Base-by-base conservation (phyloP, 2,888 invertebrate species). In the Drosophila tanythrix region DNA sequence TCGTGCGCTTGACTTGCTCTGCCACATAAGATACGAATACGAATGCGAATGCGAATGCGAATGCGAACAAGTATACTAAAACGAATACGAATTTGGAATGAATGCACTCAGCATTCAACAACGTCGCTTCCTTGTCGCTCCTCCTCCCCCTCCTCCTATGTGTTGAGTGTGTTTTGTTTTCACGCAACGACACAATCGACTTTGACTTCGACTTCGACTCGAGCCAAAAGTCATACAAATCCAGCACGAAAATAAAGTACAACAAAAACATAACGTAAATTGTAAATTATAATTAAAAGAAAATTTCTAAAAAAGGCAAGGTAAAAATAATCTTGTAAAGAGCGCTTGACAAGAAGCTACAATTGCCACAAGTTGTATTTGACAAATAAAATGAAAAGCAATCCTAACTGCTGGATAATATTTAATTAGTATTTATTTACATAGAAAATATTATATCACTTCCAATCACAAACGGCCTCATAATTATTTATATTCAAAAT, bases 181-280 rank as follows among this genome's bases (percentile, higher is more conserved):
- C 76, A 77, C 77, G 84, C 74, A 75, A 70, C 79, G 60, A 64
- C 46, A 46, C 15, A 46, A 46, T 46, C 46, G 25, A 15, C 46
- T 46, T 25, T 18, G 46, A 43, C 51, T 21, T 15, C 11, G 15
- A 40, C 38, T 48, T 40, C 6, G 46, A 61, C 70, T 85, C 70
- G 75, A 83, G 82, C 79, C 87, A 88, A 81, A 79, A 81, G 81
- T 81, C 81, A 78, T 76, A 81, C 78, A 64, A 65, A 65, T 8
- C 40, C 46, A 58, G n/a, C 11, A 29, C 31, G 56, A 7, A 66
- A 36, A 33, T 27, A 58, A 66, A 35, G n/a, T 29, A 38, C 57
- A 52, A 27, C 18, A 25, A 38, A 43, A 50, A 43, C 15, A 29
- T 31, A 15, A 48, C 64, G 21, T 53, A 27, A 83, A 86, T 79